Evolutionary conservation across 2,113 vertebrate species (phyloP).

Genomic region (Colossoma macropomum): DNA sequence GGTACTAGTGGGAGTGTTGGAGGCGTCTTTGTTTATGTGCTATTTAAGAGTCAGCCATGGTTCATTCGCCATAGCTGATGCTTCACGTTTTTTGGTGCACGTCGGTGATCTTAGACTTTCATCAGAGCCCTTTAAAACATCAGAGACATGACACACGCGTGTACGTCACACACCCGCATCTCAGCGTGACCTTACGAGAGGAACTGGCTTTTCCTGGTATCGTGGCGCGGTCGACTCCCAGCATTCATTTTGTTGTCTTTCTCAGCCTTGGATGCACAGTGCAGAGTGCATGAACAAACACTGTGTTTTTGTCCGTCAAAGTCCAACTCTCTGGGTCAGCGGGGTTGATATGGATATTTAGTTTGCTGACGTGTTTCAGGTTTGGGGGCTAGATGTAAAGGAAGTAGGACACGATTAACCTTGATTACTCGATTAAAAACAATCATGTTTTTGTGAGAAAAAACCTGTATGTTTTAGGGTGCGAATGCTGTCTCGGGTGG

Average conservation of each 20-base stretch:
- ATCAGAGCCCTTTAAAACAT: conserved; percentile 47
- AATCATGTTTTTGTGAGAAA: no score
- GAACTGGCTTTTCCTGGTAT: conserved; percentile 73
- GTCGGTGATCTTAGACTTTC: conserved; percentile 42
- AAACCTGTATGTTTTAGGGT: no score
- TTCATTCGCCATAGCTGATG: background rate
- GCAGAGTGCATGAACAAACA: conserved; percentile 78
- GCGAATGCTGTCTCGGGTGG: no score
- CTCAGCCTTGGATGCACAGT: conserved; percentile 51
- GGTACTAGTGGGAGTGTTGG: conserved; percentile 7
- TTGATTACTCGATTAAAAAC: background rate
- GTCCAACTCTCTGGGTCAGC: conserved; percentile 43
- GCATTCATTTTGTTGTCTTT: conserved; percentile 68
- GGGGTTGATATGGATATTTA: background rate
- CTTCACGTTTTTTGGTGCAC: conserved; percentile 6
- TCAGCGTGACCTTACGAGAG: conserved; percentile 65
- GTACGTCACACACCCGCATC: conserved; percentile 60
- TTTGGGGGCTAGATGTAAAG: background rate
- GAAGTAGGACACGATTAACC: background rate
- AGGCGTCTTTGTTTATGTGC: background rate
- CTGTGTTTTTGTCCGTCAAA: conserved; percentile 72
- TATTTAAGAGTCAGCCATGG: background rate
- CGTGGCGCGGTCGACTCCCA: conserved; percentile 56
- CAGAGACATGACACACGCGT: conserved; percentile 39
- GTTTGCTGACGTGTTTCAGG: conserved; percentile 8